A percentile compares a stretch with the other conserved stretches of the same genome.
Conservation (phyloP, 2,113 vertebrate species). For the Lipotes vexillifer region DNA sequence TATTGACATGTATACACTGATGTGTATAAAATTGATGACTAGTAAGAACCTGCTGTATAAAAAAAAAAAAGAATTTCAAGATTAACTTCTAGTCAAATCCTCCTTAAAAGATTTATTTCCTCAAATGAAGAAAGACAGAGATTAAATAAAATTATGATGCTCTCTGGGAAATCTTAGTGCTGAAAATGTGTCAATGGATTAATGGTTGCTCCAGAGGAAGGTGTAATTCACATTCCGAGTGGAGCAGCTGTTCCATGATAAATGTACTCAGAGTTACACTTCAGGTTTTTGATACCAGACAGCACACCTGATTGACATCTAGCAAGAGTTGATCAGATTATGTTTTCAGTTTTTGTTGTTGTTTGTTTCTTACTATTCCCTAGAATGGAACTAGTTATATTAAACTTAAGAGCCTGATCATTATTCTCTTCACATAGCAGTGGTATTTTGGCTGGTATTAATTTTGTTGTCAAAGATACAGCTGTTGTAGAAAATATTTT, state of each 20-base stretch:
- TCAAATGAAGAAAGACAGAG: conserved; percentile 72
- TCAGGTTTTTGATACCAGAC: conserved; percentile 57
- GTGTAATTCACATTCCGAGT: conserved; percentile 76
- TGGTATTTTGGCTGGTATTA: conserved; percentile 77
- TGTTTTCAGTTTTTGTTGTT: conserved; percentile 40
- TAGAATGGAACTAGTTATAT: conserved; percentile 63
- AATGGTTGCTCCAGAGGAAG: conserved; percentile 78
- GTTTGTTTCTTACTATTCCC: not conserved
- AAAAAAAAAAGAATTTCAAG: conserved; percentile 29
- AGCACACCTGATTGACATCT: conserved; percentile 48
- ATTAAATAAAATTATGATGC: conserved; percentile 74
- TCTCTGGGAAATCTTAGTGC: conserved; percentile 69
- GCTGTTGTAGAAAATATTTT: conserved; percentile 85
- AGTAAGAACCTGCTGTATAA: too few species aligned
- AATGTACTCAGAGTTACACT: conserved; percentile 51
- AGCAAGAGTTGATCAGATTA: conserved; percentile 57
- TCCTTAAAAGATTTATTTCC: conserved; percentile 80
- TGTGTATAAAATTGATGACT: too few species aligned
- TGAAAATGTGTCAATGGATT: conserved; percentile 77
- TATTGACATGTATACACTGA: too few species aligned
- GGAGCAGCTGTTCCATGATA: conserved; percentile 74
- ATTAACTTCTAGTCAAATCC: conserved; percentile 74
- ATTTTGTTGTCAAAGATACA: conserved; percentile 88
- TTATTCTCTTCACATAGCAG: conserved; percentile 60
- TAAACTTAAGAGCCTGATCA: conserved; percentile 72